Base-by-base conservation (phyloP, 2,113 vertebrate species). In the Salvator merianae region DNA sequence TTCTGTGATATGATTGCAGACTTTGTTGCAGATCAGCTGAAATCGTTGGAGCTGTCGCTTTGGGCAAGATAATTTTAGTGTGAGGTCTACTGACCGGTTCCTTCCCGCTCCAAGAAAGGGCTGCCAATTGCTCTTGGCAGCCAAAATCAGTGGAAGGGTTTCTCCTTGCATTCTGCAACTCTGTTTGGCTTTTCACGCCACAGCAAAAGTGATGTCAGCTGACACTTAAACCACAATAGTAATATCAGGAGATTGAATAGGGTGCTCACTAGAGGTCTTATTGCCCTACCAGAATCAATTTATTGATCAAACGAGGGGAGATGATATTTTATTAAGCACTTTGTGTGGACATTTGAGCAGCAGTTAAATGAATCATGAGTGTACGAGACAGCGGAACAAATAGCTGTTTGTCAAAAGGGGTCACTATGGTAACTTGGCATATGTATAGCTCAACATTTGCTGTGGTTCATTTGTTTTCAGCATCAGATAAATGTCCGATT, bases 391-490 rank as follows among this genome's bases (percentile, higher is more conserved):
- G 62, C 7, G 53, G 12, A 70, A 32, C 4, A 26, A 53, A 3
- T 69, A 18, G 63, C 63, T 24, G 24, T 40, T 38, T 40, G 65
- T 69, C 36, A 70, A 78, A 78, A 78, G 28, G 24, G 72, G 74
- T 88, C 66, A 50, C 79, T 16, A 22, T 76, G 2, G 7, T 0
- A 1, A 79, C 82, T 81, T 87, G 22, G 69, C 84, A 3, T 74
- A 71, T 32, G 24, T 9, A 7, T 63, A 84, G 89, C 81, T 83
- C 66, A 13, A 24, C 34, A 62, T 69, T 38, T 77, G 73, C 85
- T 22, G 12, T 77, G 43, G 65, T 32, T 55, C 2, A 69, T 10
- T 77, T 59, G n/a, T n/a, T 59, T 83, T 81, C 2, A 78, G 75
- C 22, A 7, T 71, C 43, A 22, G 86, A 76, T 26, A 84, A 26